These are phyloP conservation scores for Abrostola triplasia DNA, from an alignment of 2,888 invertebrate genomes.

Conservation along the genomic window DNA sequence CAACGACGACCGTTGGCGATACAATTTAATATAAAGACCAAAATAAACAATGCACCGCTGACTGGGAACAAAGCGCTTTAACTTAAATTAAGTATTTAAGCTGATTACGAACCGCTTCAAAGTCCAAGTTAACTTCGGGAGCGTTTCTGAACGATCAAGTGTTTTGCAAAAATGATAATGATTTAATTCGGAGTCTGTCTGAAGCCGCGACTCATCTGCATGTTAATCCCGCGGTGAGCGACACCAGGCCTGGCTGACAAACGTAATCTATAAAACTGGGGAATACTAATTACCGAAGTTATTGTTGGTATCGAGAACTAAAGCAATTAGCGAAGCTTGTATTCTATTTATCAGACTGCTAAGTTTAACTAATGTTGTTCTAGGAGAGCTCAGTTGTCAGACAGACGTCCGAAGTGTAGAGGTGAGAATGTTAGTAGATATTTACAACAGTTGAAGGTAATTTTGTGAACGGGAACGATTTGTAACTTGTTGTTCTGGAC, in stretches of 20 bases:
- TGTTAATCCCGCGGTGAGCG: constrained; percentile 18
- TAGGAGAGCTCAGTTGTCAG: not conserved
- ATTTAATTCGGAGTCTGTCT: constrained; percentile 10
- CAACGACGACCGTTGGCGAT: not conserved
- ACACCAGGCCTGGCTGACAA: not conserved
- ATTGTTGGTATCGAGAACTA: constrained; percentile 8
- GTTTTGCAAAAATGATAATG: constrained; percentile 26
- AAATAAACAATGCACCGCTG: not conserved
- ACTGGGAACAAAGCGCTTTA: constrained; percentile 7
- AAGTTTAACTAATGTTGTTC: not conserved
- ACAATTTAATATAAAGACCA: not conserved
- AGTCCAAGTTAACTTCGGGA: constrained; percentile 28
- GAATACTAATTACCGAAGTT: constrained; percentile 24
- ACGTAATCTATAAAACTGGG: constrained; percentile 5
- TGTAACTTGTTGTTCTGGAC: no score
- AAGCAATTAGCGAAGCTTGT: constrained; percentile 3
- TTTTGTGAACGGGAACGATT: no score
- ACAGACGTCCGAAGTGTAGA: no score
- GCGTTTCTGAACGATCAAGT: constrained; percentile 11
- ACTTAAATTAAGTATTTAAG: constrained; percentile 25
- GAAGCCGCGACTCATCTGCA: constrained; percentile 12
- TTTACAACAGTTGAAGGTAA: no score
- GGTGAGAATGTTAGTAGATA: no score
- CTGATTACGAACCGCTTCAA: constrained; percentile 12
- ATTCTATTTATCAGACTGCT: not conserved